Percentiles rank a stretch among this genome's conserved stretches.
phyloP scores from a whole-genome alignment of 2,888 invertebrate genomes.

The Scaptodrosophila latifasciaeformis region DNA sequence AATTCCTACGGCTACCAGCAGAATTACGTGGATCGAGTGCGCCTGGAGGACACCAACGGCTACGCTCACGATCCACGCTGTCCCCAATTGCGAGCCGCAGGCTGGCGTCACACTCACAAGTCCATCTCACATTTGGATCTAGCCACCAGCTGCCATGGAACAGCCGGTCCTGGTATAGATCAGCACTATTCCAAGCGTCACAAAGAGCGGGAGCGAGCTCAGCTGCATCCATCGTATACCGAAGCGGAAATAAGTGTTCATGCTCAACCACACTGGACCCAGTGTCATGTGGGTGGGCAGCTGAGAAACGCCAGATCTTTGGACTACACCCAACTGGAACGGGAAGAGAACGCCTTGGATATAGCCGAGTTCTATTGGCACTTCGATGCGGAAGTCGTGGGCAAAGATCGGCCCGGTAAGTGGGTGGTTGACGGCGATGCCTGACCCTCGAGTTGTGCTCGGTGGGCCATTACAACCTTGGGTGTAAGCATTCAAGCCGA shows the following conservation, averaged over 20 bases:
- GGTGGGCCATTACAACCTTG: slow-evolving; percentile 18
- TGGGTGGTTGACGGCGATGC: not conserved
- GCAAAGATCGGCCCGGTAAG: slow-evolving; percentile 51
- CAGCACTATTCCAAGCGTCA: slow-evolving; percentile 36
- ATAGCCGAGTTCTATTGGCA: slow-evolving; percentile 74
- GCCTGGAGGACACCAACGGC: slow-evolving; percentile 64
- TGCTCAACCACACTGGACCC: slow-evolving; percentile 66
- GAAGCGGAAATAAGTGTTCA: slow-evolving; percentile 37
- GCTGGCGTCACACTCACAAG: slow-evolving; percentile 74
- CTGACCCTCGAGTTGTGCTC: not conserved
- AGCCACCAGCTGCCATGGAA: slow-evolving; percentile 74
- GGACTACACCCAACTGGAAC: slow-evolving; percentile 70
- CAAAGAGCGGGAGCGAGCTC: not conserved
- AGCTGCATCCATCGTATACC: slow-evolving; percentile 22
- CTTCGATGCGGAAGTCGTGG: slow-evolving; percentile 72
- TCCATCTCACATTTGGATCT: slow-evolving; percentile 77
- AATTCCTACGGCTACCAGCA: slow-evolving; percentile 64
- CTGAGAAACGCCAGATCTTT: slow-evolving; percentile 72
- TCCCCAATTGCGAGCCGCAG: slow-evolving; percentile 69
- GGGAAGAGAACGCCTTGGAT: slow-evolving; percentile 69
- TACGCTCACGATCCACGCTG: slow-evolving; percentile 57
- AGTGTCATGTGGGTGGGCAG: slow-evolving; percentile 56
- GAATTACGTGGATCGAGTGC: slow-evolving; percentile 75
- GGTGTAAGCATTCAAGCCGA: slow-evolving; percentile 26
- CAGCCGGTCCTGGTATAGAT: slow-evolving; percentile 68